phyloP scores from a whole-genome alignment of 2,888 invertebrate genomes.

The Lasioglossum leucozonium region DNA sequence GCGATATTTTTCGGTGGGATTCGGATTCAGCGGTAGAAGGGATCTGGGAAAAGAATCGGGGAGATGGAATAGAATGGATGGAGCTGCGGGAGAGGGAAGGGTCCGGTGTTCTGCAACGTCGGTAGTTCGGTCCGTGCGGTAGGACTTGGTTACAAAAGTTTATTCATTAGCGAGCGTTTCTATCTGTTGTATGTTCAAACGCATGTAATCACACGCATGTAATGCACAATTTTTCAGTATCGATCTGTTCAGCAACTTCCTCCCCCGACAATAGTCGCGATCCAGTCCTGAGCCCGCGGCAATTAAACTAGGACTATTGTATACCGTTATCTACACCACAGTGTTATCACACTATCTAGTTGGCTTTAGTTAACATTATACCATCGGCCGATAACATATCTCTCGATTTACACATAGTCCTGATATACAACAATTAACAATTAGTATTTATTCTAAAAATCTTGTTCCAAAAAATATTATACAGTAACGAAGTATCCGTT shows the following conservation, averaged over 20 bases:
- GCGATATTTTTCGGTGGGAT: background rate
- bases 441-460: background rate
- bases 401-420: background rate
- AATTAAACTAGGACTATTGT: constrained; percentile 7
- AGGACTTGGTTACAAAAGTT: too few species aligned
- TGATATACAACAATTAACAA: background rate
- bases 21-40: background rate
- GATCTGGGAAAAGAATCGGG: background rate
- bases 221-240: background rate
- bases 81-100: too few species aligned
- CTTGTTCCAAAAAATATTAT: background rate
- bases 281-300: background rate
- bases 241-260: background rate
- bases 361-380: background rate
- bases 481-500: background rate
- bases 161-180: background rate
- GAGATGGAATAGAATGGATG: too few species aligned
- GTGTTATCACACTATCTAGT: background rate
- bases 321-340: background rate
- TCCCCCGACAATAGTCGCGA: background rate
- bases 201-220: background rate
- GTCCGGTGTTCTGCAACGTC: too few species aligned
- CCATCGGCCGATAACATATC: background rate
- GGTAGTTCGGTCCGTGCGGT: background rate
- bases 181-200: background rate